Percentiles rank a stretch among this genome's conserved stretches.
Evolutionary conservation across 2,797 vertebrate genomes (phyloP).

Genomic region (Garrulus glandarius): DNA sequence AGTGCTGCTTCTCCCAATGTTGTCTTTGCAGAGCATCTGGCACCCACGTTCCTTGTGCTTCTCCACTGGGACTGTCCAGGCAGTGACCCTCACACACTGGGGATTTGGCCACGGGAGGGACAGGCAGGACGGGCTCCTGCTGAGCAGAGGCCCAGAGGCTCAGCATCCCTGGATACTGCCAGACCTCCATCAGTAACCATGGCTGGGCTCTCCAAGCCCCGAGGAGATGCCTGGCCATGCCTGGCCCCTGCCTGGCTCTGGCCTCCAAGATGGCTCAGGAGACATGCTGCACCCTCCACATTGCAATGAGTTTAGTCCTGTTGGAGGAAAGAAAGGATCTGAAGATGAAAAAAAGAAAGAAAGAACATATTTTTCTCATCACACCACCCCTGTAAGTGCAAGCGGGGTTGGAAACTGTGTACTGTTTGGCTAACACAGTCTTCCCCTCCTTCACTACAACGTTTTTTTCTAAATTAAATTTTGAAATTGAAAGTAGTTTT

Average conservation of each 20-base stretch:
- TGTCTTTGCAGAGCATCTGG: background rate
- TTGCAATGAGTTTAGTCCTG: background rate
- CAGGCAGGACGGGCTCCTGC: rapidly evolving
- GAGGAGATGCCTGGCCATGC: rapidly evolving
- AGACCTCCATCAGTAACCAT: rapidly evolving
- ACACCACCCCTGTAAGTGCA: rapidly evolving
- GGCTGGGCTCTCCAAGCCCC: rapidly evolving
- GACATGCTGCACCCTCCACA: rapidly evolving
- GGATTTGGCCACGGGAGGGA: rapidly evolving
- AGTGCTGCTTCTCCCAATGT: background rate
- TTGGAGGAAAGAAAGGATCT: rapidly evolving
- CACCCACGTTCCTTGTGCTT: rapidly evolving
- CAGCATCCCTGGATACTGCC: rapidly evolving
- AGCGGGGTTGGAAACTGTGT: rapidly evolving
- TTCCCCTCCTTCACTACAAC: background rate
- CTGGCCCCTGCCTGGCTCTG: rapidly evolving
- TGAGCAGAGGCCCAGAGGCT: rapidly evolving
- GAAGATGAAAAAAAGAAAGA: background rate
- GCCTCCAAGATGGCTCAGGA: rapidly evolving
- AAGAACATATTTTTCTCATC: rapidly evolving
- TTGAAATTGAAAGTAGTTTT: background rate
- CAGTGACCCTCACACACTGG: rapidly evolving
- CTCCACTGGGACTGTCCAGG: rapidly evolving
- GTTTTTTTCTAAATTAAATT: background rate
- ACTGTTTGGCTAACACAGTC: background rate